Conservation (phyloP, 1,140 invertebrate species). For the Macrosteles quadrilineatus region DNA sequence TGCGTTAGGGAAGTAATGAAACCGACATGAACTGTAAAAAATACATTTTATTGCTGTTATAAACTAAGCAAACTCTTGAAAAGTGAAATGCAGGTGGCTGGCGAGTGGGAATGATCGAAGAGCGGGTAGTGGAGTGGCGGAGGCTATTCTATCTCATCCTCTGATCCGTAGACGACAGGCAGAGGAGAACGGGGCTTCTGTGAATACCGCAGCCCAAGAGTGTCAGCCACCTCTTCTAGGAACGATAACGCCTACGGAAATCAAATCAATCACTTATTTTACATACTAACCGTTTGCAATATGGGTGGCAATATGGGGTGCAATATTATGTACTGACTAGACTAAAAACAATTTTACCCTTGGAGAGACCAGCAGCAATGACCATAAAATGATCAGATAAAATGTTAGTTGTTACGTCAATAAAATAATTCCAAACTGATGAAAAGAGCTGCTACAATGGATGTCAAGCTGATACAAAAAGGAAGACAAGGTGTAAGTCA, state of each 20-base stretch:
- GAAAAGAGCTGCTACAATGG: too few species aligned
- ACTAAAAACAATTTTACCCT: neutral
- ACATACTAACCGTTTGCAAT: too few species aligned
- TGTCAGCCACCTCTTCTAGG: slow-evolving; percentile 68
- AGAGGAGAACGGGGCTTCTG: slow-evolving; percentile 23
- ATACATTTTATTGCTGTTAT: slow-evolving; percentile 22
- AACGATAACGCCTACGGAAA: slow-evolving; percentile 61
- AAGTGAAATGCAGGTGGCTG: neutral
- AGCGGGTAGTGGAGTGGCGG: neutral
- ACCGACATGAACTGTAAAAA: neutral
- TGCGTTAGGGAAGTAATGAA: too few species aligned
- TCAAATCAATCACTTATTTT: slow-evolving; percentile 4
- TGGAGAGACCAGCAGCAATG: neutral
- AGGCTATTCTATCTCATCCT: slow-evolving; percentile 36
- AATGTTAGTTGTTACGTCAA: too few species aligned
- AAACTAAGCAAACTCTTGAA: neutral
- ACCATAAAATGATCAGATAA: too few species aligned
- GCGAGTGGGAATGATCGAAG: slow-evolving; percentile 1
- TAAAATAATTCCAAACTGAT: too few species aligned
- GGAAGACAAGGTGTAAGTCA: too few species aligned
- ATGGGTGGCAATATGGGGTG: too few species aligned
- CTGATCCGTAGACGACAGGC: slow-evolving; percentile 36
- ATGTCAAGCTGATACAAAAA: too few species aligned
- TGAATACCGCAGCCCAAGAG: slow-evolving; percentile 73
- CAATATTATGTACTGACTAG: slow-evolving; percentile 31